Evolutionary conservation across 1,140 invertebrate genomes (phyloP), one percentile per base, ranked within the genome.

Genomic region (Drosophila rufa): DNA sequence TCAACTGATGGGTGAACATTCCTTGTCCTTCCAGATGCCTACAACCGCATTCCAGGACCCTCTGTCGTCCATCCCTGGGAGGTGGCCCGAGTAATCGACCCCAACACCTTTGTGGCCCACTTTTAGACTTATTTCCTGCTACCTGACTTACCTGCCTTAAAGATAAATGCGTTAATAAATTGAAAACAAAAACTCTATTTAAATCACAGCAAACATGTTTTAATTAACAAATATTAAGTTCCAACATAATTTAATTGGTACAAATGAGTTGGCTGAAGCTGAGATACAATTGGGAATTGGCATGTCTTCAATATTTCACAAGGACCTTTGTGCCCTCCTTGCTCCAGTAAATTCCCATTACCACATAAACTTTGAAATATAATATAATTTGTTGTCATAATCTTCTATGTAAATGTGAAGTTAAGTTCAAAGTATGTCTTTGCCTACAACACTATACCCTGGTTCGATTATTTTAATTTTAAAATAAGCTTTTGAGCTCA

Each of bases 31-130:
- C 5, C 51, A 89, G 85, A 68, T 64, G 85, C 85, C 48, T 89
- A 89, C 60, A 89, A 90, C 27, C 85, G 81, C 33, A 67, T 73
- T 42, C 85, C 85, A 12, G 85, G 85, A 57, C 74, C 42, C 9
- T 89, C 85, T 0, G 22, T 84, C 8, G 85, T 90, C 8, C 67
- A 89, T 53, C 85, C 85, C 9, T 73, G 59, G 75, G 85, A 89
- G 43, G 78, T 90, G 55, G 85, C 85, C 56, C 62, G 56, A 0
- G 45, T 89, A n/a, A 76, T 89, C 46, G 85, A 89, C 58, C 85
- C 85, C n/a, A 90, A 89, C 65, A 89, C 85, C 5, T 89, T 89
- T 58, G 80, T 84, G 47, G 53, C 56, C 5, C 55, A 84, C 56
- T 60, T 62, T 12, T 82, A 55, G 40, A 25, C 9, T 25, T 57